Conservation (phyloP, 2,113 vertebrate species). For the Gymnocephalus cernua region DNA sequence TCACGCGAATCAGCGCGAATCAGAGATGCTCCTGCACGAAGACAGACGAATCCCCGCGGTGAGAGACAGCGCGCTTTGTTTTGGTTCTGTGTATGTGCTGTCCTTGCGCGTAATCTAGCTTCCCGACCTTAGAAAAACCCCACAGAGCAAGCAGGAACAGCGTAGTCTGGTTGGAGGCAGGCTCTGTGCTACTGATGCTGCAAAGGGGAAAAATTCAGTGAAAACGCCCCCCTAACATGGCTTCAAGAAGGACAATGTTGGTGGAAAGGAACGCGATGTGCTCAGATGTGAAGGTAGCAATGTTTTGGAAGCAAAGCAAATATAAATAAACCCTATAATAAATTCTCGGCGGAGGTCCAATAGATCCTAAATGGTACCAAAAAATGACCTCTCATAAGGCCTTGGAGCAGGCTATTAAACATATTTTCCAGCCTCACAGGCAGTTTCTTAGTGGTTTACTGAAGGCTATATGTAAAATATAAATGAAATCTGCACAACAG, state of each 20-base stretch:
- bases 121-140: slow-evolving; percentile 45
- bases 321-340: neutral
- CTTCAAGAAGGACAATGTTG: slow-evolving; percentile 28
- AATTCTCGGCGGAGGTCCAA: neutral
- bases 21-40: slow-evolving; percentile 52
- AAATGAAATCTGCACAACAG: neutral
- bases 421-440: neutral
- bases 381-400: neutral
- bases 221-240: slow-evolving; percentile 70
- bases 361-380: neutral
- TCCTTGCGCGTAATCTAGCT: slow-evolving; percentile 69
- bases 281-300: neutral
- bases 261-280: slow-evolving; percentile 20
- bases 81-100: slow-evolving; percentile 61
- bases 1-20: slow-evolving; percentile 47
- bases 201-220: slow-evolving; percentile 78
- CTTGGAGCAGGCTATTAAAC: neutral
- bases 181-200: slow-evolving; percentile 83
- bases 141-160: slow-evolving; percentile 65
- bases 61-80: slow-evolving; percentile 44
- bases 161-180: slow-evolving; percentile 77
- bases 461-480: neutral
- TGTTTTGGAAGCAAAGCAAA: neutral
- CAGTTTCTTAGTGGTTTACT: neutral
- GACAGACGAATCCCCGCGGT: slow-evolving; percentile 40